Evolutionary conservation across 1,140 invertebrate species (phyloP).

Genomic region (Rhagoletis zephyria): DNA sequence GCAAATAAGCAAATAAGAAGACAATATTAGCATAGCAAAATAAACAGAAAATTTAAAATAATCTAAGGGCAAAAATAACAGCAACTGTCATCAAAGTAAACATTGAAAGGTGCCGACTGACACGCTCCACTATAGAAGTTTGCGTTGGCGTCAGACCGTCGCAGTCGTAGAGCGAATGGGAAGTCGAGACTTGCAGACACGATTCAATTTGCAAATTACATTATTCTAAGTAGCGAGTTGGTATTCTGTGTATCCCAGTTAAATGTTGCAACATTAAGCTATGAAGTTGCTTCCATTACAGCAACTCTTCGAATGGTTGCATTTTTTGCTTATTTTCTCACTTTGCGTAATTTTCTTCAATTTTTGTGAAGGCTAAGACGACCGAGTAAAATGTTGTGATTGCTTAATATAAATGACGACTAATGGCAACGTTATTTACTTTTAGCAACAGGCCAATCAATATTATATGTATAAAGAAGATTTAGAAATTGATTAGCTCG

Average conservation of each 20-base stretch:
- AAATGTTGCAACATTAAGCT: background rate
- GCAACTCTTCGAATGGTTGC: background rate
- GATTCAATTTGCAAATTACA: slow-evolving; percentile 56
- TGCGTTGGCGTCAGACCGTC: slow-evolving; percentile 7
- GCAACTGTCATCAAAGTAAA: slow-evolving; percentile 11
- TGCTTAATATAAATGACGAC: background rate
- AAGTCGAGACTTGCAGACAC: slow-evolving; percentile 55
- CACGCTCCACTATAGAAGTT: background rate
- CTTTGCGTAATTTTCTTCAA: background rate
- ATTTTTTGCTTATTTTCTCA: background rate
- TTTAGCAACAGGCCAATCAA: background rate
- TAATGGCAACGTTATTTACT: background rate
- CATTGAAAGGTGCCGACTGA: slow-evolving; percentile 28
- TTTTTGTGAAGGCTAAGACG: background rate
- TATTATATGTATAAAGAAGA: background rate
- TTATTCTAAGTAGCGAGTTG: background rate
- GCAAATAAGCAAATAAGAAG: background rate
- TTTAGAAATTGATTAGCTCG: background rate
- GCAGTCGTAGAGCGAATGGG: background rate
- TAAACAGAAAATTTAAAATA: background rate
- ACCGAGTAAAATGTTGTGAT: background rate
- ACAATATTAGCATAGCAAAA: background rate
- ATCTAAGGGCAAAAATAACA: background rate
- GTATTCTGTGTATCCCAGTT: background rate
- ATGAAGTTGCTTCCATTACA: background rate